A percentile compares a stretch with the other conserved stretches of the same genome.
Conservation (phyloP, 2,113 vertebrate genomes). For the Charadrius vociferus region DNA sequence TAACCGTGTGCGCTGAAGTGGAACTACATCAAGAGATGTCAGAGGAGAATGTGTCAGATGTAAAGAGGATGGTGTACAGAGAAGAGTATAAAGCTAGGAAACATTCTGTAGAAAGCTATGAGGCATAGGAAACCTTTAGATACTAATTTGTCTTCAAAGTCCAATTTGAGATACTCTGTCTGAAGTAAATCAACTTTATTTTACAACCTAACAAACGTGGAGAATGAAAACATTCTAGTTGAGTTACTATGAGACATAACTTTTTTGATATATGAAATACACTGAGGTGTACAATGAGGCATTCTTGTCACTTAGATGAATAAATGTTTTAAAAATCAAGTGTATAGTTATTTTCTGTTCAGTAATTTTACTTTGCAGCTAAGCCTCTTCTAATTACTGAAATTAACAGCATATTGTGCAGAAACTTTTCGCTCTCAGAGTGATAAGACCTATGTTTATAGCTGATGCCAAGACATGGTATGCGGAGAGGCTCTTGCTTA, state of each 20-base stretch:
- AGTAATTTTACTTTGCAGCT: no score
- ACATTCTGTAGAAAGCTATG: neutral
- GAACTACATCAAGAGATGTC: neutral
- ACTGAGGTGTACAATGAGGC: neutral
- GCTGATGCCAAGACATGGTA: no score
- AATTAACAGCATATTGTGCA: no score
- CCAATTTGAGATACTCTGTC: neutral
- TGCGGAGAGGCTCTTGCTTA: no score
- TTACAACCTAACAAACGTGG: neutral
- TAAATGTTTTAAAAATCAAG: neutral
- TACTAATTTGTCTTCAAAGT: neutral
- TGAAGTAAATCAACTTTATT: neutral
- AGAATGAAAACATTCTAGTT: neutral
- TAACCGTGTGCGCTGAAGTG: neutral
- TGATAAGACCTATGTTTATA: no score
- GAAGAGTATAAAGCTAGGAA: neutral
- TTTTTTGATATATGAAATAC: neutral
- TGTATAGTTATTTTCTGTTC: no score
- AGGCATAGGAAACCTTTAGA: neutral
- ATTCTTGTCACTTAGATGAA: neutral
- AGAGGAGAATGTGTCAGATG: neutral
- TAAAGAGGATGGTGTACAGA: neutral
- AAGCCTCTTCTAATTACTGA: no score
- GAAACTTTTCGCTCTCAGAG: no score
- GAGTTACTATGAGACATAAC: neutral